Conservation (phyloP, 2,797 vertebrate species). For the Glossophaga mutica region DNA sequence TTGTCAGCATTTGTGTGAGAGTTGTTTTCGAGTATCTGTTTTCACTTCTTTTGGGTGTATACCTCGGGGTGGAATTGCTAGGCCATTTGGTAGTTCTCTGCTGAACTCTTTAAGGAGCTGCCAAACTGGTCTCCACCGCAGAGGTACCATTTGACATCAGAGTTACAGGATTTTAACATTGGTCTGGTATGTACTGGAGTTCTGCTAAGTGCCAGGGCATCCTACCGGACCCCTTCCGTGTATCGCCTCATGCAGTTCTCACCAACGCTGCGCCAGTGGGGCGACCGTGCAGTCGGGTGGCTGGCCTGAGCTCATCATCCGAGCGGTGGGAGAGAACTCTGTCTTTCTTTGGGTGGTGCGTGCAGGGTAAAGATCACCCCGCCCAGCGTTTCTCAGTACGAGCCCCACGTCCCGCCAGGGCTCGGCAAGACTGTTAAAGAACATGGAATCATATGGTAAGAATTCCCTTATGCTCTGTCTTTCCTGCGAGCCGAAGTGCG, state of each 20-base stretch:
- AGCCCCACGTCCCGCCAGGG: rapidly evolving
- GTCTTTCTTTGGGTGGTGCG: background rate
- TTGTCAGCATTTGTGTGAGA: background rate
- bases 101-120: background rate
- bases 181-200: background rate
- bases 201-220: background rate
- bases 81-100: background rate
- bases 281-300: background rate
- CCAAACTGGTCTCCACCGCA: background rate
- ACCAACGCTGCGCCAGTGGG: background rate
- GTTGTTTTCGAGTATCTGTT: background rate
- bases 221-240: background rate
- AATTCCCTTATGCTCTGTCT: background rate
- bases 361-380: background rate
- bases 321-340: background rate
- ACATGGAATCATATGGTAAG: rapidly evolving
- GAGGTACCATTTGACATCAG: background rate
- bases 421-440: background rate
- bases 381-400: background rate
- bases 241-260: background rate
- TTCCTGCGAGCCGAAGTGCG: background rate
- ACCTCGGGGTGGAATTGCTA: background rate
- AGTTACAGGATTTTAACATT: background rate
- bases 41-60: background rate
- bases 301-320: background rate